Base-by-base conservation (phyloP, 2,888 invertebrate species). In the Nomada fucata region DNA sequence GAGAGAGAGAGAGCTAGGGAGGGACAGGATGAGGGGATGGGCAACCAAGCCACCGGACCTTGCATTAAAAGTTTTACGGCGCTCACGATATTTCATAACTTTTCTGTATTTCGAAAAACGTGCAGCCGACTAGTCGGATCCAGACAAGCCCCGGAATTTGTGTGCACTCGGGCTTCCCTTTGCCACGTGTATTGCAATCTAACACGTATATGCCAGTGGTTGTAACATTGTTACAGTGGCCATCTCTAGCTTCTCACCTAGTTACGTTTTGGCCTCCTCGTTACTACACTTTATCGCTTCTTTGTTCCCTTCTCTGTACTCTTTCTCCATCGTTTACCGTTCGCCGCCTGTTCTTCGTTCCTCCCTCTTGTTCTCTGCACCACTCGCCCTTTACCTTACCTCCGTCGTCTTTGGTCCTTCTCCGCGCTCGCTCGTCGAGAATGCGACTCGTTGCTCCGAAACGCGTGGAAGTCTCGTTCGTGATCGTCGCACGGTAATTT, bases 31-130 rank as follows among this genome's bases (percentile, higher is more conserved):
- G 52, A 29, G 53, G 78, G 76, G 80, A 67, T 84, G 79, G 80
- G 82, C 68, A 71, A 65, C 71, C 83, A 64, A 86, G 80, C 88
- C 82, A 85, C 83, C 88, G 91, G 89, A 88, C 88, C 89, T 90
- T 91, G 93, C 92, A 93, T 93, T 93, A 93, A 93, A 93, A 93
- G 91, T 93, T 93, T 92, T 89, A 89, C 90, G 90, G 90, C 90
- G 92, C 91, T 87, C 89, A 87, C 93, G 92, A 93, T 93, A 93
- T 93, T 93, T 93, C 93, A 92, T 92, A 93, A 93, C 92, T 93
- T 93, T 92, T 76, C 88, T 91, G 92, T 92, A 91, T 93, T 93
- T 93, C 92, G 92, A 93, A 93, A 93, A 93, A 93, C 86, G 88
- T 91, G 89, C 89, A 84, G 77, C 50, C 70, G 77, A 61, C 81